These are phyloP conservation scores for Coregonus suidteri DNA, from an alignment of 2,797 vertebrate species.

Conservation along the genomic window DNA sequence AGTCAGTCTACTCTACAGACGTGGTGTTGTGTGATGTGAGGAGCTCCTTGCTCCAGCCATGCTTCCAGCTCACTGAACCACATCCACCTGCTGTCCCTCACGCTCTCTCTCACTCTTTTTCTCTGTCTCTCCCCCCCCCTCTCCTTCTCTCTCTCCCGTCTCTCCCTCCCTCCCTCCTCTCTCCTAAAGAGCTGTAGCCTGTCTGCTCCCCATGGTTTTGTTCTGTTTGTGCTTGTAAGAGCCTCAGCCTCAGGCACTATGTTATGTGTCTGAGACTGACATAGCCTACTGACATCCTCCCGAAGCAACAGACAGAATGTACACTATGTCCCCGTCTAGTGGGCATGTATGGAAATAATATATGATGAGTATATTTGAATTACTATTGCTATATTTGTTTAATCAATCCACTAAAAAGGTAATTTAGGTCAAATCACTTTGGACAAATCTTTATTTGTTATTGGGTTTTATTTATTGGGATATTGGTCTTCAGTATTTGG, in stretches of 20 bases:
- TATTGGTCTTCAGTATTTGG: not conserved
- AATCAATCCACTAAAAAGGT: not conserved
- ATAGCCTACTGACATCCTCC: not conserved
- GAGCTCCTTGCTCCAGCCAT: slow-evolving; percentile 14
- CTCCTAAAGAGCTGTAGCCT: slow-evolving; percentile 27
- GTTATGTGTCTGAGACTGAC: not conserved
- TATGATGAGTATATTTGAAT: slow-evolving; percentile 11
- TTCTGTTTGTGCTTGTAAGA: not conserved
- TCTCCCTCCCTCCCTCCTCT: not conserved
- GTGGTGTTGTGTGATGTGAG: not conserved
- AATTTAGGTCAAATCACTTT: not conserved
- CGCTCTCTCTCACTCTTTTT: slow-evolving; percentile 11
- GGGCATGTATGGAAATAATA: slow-evolving; percentile 24
- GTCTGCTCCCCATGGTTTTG: slow-evolving; percentile 28
- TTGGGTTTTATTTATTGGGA: not conserved
- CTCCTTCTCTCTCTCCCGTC: not conserved
- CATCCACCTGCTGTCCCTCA: slow-evolving; percentile 28
- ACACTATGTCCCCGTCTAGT: slow-evolving; percentile 49
- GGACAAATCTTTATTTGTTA: not conserved
- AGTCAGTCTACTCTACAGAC: slow-evolving; percentile 1
- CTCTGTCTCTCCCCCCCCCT: not conserved
- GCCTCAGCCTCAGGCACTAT: slow-evolving; percentile 4
- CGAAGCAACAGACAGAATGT: not conserved
- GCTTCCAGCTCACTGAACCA: slow-evolving; percentile 59
- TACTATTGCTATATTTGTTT: not conserved